These are phyloP conservation scores for Xylota segnis DNA, from an alignment of 2,888 invertebrate genomes.

Conservation along the genomic window DNA sequence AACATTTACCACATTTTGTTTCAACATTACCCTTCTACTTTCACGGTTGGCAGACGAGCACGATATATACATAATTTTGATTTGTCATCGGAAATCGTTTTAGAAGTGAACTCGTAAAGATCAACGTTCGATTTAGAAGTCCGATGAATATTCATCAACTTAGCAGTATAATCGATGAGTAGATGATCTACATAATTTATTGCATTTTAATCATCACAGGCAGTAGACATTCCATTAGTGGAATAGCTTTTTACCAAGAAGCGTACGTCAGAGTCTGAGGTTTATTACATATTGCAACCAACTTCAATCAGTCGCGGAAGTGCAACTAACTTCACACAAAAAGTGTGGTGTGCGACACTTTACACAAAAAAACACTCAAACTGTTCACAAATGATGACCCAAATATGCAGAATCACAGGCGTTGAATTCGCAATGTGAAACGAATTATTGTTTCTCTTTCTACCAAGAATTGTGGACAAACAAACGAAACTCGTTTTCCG, in stretches of 20 bases:
- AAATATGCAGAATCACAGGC: background rate
- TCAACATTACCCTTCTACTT: background rate
- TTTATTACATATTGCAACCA: too few species aligned
- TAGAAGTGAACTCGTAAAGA: background rate
- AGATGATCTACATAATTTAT: background rate
- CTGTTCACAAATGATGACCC: background rate
- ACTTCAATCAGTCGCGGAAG: too few species aligned
- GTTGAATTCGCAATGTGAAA: background rate
- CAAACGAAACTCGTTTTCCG: background rate
- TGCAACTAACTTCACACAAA: too few species aligned
- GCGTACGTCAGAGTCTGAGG: too few species aligned
- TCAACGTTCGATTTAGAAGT: slow-evolving; percentile 9
- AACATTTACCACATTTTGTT: background rate
- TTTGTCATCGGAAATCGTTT: background rate
- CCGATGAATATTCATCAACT: background rate
- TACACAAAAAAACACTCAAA: background rate
- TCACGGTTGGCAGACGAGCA: too few species aligned
- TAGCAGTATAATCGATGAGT: background rate
- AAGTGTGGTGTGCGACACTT: too few species aligned
- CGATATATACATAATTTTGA: background rate
- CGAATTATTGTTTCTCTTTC: background rate
- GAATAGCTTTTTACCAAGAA: too few species aligned
- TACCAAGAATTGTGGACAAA: background rate
- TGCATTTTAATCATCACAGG: background rate
- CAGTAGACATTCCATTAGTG: too few species aligned